Conservation (phyloP, 2,888 invertebrate genomes). For the Automeris io region DNA sequence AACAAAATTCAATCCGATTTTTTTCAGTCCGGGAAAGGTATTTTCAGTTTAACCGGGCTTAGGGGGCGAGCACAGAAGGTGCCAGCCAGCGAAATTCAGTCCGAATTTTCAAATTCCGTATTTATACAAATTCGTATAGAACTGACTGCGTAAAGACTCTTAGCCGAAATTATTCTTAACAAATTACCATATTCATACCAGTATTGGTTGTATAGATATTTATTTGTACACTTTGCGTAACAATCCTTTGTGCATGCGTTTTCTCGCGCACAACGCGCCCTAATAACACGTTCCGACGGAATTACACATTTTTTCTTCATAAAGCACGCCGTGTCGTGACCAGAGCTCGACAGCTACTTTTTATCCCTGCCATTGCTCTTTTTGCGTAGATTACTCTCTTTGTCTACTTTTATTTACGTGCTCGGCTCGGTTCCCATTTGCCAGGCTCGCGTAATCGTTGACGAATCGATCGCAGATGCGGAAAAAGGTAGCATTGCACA, state of each 20-base stretch:
- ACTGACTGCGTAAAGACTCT: too few species aligned
- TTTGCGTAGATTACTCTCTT: slow-evolving; percentile 62
- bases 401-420: slow-evolving; percentile 72
- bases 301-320: slow-evolving; percentile 37
- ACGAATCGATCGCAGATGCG: slow-evolving; percentile 21
- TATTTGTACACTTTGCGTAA: not conserved
- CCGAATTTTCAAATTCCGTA: too few species aligned
- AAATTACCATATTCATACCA: too few species aligned
- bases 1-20: too few species aligned
- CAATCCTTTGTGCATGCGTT: not conserved
- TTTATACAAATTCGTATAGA: too few species aligned
- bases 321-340: slow-evolving; percentile 65
- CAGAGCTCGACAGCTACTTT: slow-evolving; percentile 69
- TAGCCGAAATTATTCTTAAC: too few species aligned
- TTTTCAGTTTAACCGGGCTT: too few species aligned
- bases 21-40: too few species aligned
- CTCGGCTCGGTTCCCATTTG: slow-evolving; percentile 38
- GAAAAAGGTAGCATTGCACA: slow-evolving; percentile 10
- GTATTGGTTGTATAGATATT: too few species aligned
- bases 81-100: too few species aligned
- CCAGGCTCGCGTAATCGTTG: slow-evolving; percentile 27
- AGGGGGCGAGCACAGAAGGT: too few species aligned
- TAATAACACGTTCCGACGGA: slow-evolving; percentile 18
- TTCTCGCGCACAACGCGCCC: not conserved
- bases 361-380: slow-evolving; percentile 51